phyloP scores from a whole-genome alignment of 2,888 invertebrate species.

The Aplocera efformata region DNA sequence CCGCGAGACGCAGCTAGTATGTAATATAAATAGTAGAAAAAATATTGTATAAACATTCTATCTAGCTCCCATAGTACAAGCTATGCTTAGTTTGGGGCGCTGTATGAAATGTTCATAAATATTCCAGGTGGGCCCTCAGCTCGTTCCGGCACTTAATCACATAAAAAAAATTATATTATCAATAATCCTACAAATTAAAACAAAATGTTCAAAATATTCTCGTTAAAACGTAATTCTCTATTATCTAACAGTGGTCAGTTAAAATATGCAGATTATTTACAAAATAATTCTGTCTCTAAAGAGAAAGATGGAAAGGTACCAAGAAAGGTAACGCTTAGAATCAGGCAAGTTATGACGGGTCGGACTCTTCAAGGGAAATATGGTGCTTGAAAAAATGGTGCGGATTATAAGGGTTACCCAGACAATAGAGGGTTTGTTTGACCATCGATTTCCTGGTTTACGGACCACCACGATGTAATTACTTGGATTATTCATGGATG shows the following conservation, averaged over 20 bases:
- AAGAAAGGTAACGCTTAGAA: not conserved
- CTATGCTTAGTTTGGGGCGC: no score
- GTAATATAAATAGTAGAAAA: no score
- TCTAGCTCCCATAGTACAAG: no score
- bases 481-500: constrained; percentile 17
- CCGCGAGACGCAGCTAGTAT: no score
- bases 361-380: constrained; percentile 20
- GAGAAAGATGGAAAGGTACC: constrained; percentile 14
- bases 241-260: constrained; percentile 15
- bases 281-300: constrained; percentile 12
- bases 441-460: constrained; percentile 28
- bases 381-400: constrained; percentile 16
- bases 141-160: no score
- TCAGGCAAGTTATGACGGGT: constrained; percentile 17
- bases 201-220: constrained; percentile 1
- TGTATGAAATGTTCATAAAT: no score
- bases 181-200: no score
- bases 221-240: constrained; percentile 1
- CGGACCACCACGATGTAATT: constrained; percentile 34
- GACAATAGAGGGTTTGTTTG: constrained; percentile 40
- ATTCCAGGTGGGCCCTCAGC: no score
- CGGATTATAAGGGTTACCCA: constrained; percentile 33
- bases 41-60: no score
- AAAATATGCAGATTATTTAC: constrained; percentile 24
- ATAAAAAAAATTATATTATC: no score